Evolutionary conservation across 2,888 invertebrate genomes (phyloP), one percentile per base, ranked within the genome.

Genomic region (Euplexia lucipara): DNA sequence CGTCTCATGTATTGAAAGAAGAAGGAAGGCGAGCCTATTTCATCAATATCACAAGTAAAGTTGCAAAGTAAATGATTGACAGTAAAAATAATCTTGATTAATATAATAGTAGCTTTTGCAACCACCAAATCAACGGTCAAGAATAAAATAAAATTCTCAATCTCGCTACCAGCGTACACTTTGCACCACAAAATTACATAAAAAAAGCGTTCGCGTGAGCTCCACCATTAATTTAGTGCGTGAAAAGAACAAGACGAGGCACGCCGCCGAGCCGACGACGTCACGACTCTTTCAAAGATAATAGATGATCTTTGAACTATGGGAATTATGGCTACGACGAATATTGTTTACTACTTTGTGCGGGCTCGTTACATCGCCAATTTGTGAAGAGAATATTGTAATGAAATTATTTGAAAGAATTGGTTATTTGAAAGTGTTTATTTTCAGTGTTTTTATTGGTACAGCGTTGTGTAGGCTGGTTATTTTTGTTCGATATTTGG

Each of bases 171-270:
- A 12, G 12, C 64, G 22, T 35, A 7, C 6, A 47, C 1, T 49
- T 68, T 49, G 3, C 0, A 42, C 63, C 61, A 65, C 26, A 47
- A 59, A 37, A 60, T 72, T 67, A 74, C 35, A 68, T 72, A 75
- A 60, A 76, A 79, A 74, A 41, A 86, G 83, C 78, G 83, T 85
- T 93, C 79, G 93, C 92, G 93, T 93, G 93, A 89, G 88, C 81
- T 77, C 78, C 61, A 79, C 88, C 92, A 93, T 93, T 93, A 93
- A 92, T 92, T 92, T 91, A 84, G 89, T 90, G 91, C 92, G 92
- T 93, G 90, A 92, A 93, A 92, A 90, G 92, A 92, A 86, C 85
- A 82, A 85, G 88, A 88, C 83, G 86, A 75, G 70, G 39, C 83
- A 83, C 86, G 85, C 81, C 81, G 78, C 82, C 79, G 84, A 75